Evolutionary conservation across 2,797 vertebrate genomes (phyloP).

Genomic region (Gastrophryne carolinensis): DNA sequence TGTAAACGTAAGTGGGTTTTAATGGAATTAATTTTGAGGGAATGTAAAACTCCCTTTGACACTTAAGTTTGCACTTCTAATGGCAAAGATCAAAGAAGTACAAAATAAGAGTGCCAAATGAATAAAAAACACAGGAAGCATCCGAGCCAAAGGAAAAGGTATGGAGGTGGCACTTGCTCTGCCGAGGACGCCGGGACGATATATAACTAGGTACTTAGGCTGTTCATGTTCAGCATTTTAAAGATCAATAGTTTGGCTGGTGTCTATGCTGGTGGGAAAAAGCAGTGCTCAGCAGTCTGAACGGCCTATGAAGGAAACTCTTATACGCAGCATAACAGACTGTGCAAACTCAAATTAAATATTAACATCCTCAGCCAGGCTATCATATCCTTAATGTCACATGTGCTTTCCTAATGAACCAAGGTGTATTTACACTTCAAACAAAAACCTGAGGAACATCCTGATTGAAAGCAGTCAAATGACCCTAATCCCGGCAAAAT

Average conservation of each 20-base stretch:
- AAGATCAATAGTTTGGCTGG: constrained; percentile 41
- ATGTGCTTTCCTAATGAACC: constrained; percentile 76
- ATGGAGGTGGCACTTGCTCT: constrained; percentile 20
- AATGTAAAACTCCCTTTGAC: constrained; percentile 65
- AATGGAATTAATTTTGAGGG: constrained; percentile 68
- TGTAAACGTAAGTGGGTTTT: constrained; percentile 70
- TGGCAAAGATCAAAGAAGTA: constrained; percentile 64
- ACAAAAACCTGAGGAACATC: constrained; percentile 72
- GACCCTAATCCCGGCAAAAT: constrained; percentile 81
- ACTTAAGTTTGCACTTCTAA: constrained; percentile 52
- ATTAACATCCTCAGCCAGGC: constrained; percentile 69
- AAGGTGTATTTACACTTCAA: constrained; percentile 91
- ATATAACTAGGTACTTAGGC: constrained; percentile 43
- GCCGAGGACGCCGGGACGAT: constrained; percentile 28
- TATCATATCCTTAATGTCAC: constrained; percentile 65
- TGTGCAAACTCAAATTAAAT: constrained; percentile 76
- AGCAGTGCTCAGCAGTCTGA: constrained; percentile 40
- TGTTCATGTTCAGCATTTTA: constrained; percentile 40
- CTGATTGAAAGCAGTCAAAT: constrained; percentile 74
- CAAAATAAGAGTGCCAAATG: constrained; percentile 61
- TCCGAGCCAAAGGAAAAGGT: constrained; percentile 62
- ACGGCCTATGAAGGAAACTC: constrained; percentile 44
- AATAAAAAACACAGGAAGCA: constrained; percentile 59
- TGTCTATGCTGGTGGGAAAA: constrained; percentile 35
- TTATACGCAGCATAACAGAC: constrained; percentile 56